Conservation (phyloP, 2,888 invertebrate species). For the Siphlonurus alternatus region DNA sequence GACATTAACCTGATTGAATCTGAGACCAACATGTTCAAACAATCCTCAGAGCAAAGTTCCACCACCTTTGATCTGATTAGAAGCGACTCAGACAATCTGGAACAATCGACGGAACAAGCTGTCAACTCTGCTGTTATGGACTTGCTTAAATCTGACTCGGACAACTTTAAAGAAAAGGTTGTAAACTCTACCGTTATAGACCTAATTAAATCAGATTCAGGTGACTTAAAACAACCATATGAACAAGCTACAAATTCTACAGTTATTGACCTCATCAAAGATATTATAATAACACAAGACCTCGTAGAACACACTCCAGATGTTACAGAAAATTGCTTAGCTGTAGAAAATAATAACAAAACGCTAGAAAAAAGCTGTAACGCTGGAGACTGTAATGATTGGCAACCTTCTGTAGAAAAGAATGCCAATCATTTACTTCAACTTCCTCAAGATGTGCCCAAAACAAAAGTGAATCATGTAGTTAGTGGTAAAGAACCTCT, state of each 20-base stretch:
- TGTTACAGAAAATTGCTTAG: neutral
- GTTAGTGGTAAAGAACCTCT: neutral
- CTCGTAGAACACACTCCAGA: neutral
- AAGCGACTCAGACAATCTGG: too few species aligned
- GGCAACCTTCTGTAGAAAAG: too few species aligned
- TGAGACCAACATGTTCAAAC: too few species aligned
- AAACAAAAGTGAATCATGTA: neutral
- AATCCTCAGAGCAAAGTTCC: too few species aligned
- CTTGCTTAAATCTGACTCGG: too few species aligned
- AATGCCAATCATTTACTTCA: neutral
- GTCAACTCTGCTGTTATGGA: too few species aligned
- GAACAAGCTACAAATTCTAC: neutral
- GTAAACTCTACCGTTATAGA: too few species aligned
- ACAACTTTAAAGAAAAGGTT: too few species aligned
- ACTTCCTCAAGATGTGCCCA: neutral
- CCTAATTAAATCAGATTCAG: neutral
- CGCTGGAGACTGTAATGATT: neutral
- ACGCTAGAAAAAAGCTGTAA: neutral
- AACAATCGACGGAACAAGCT: too few species aligned
- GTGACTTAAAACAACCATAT: neutral
- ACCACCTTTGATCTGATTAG: too few species aligned
- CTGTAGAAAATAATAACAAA: neutral
- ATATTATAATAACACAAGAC: neutral
- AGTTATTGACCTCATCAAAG: neutral
- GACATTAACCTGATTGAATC: too few species aligned